A percentile compares a stretch with the other conserved stretches of the same genome.
Conservation (phyloP, 2,888 invertebrate genomes). For the Cheilosia pagana region DNA sequence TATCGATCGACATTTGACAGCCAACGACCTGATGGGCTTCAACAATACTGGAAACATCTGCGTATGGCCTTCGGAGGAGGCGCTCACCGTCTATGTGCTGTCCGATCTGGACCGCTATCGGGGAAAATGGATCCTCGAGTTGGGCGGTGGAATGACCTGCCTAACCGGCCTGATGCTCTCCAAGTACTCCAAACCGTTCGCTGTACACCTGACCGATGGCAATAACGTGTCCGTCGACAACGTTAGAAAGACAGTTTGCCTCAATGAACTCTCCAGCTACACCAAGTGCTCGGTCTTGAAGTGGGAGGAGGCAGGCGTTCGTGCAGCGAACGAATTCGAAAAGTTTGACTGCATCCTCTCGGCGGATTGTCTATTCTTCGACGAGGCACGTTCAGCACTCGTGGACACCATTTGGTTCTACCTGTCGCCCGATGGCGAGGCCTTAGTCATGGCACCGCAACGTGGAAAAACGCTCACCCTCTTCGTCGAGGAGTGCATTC, state of each 20-base stretch:
- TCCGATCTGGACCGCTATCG: conserved; percentile 87
- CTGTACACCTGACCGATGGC: conserved; percentile 90
- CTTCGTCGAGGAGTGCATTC: conserved; percentile 87
- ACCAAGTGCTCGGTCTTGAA: conserved; percentile 85
- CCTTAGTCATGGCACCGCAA: conserved; percentile 90
- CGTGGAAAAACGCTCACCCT: conserved; percentile 89
- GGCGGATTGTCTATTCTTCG: conserved; percentile 92
- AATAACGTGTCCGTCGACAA: conserved; percentile 90
- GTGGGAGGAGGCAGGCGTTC: conserved; percentile 84
- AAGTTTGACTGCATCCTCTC: conserved; percentile 89
- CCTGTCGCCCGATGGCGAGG: conserved; percentile 86
- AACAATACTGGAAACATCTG: conserved; percentile 92
- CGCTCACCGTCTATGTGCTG: conserved; percentile 88
- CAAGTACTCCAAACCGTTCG: conserved; percentile 87
- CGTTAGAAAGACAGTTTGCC: conserved; percentile 87
- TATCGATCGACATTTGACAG: conserved; percentile 86
- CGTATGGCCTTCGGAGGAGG: conserved; percentile 92
- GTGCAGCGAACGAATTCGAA: conserved; percentile 81
- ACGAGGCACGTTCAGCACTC: conserved; percentile 88
- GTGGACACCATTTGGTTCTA: conserved; percentile 88
- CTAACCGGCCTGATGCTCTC: conserved; percentile 90
- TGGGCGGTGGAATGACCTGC: conserved; percentile 94
- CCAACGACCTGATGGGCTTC: conserved; percentile 90
- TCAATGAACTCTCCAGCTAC: conserved; percentile 86
- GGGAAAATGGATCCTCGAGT: conserved; percentile 89